Evolutionary conservation across 2,113 vertebrate species (phyloP), one percentile per base, ranked within the genome.

Genomic region (Arenaria interpres): DNA sequence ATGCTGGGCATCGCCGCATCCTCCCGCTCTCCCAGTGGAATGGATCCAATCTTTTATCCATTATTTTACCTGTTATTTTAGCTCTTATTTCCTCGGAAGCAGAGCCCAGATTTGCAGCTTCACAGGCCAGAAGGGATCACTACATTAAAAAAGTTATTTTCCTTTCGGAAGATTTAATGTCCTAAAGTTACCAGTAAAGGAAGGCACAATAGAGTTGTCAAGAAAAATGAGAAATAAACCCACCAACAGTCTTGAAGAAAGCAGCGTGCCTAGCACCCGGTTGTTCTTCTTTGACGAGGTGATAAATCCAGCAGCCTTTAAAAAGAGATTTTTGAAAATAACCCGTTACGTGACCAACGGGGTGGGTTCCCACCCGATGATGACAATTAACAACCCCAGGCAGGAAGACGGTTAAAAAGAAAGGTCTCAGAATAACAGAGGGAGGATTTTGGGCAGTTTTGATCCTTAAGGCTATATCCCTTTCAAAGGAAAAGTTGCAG

Each of bases 141-240:
- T 37, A 20, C 19, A 37, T 69, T 63, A 33, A 82, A 87, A 87
- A 76, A 43, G 54, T 63, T 57, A 30, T 88, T 76, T 88, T 63
- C 84, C 57, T 64, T 57, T 33, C 77, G 30, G 71, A 50, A 77
- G 43, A 64, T 76, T 82, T 63, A 43, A 69, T 59, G 50, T 25
- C 20, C 1, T 37, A 18, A 63, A 8, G 43, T 39, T 76, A 50
- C 56, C 63, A 18, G 57, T 33, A 71, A 76, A 71, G 56, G 63
- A 76, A 88, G 33, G 50, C 37, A 37, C 77, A 82, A 45, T 10
- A 63, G 89, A 74, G 21, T 7, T 68, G 82, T 60, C 75, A 54
- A 48, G 53, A 67, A 80, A 86, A 67, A 82, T 71, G 71, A 92
- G 56, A 64, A 88, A 88, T 43, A 69, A 76, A 63, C 71, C 23